A percentile compares a stretch with the other conserved stretches of the same genome.
Conservation (phyloP, 1,140 invertebrate species). For the Aradophagus sp. region DNA sequence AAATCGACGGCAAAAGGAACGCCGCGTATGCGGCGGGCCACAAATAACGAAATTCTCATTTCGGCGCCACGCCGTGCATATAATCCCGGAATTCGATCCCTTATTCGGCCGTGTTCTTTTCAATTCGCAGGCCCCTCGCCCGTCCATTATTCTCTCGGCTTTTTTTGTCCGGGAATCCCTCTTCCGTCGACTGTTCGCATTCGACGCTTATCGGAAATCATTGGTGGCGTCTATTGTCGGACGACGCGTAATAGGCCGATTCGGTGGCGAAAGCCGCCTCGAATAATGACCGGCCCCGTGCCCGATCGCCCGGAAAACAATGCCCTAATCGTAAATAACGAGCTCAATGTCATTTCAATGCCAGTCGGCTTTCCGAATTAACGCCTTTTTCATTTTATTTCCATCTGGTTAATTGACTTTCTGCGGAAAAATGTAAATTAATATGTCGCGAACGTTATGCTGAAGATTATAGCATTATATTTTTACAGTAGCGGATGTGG, state of each 20-base stretch:
- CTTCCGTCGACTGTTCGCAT: constrained; percentile 17
- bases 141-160: constrained; percentile 36
- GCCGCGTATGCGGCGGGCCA: constrained; percentile 32
- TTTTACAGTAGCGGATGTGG: too few relatives aligned
- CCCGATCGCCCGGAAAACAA: too few relatives aligned
- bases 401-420: too few relatives aligned
- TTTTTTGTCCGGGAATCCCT: background rate
- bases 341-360: too few relatives aligned
- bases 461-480: too few relatives aligned
- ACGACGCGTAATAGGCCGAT: constrained; percentile 4
- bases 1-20: constrained; percentile 30
- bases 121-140: constrained; percentile 24
- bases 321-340: too few relatives aligned
- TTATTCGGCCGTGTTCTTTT: constrained; percentile 32
- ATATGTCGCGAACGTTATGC: too few relatives aligned
- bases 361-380: too few relatives aligned
- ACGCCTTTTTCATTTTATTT: too few relatives aligned
- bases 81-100: constrained; percentile 37
- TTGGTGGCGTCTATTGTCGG: constrained; percentile 23
- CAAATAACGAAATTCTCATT: constrained; percentile 49
- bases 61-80: constrained; percentile 24
- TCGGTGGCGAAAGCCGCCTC: constrained; percentile 1
- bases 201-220: constrained; percentile 31
- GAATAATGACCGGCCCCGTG: too few relatives aligned
- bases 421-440: too few relatives aligned